Conservation (phyloP, 1,140 invertebrate species). For the Diabrotica virgifera region DNA sequence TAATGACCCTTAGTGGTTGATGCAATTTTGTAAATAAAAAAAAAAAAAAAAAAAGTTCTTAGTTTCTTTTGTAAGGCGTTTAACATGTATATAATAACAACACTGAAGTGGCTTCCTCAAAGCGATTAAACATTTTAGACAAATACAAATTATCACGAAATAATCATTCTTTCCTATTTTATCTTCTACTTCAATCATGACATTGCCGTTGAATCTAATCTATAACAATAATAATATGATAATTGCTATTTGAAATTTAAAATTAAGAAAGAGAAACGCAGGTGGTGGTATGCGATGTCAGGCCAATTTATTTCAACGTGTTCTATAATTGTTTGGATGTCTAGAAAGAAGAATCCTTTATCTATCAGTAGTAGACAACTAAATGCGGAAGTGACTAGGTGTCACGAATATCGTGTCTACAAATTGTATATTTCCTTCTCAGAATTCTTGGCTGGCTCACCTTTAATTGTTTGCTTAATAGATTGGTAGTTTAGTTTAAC, state of each 20-base stretch:
- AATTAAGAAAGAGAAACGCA: conserved; percentile 11
- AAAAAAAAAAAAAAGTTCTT: too few relatives aligned
- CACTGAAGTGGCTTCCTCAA: not conserved
- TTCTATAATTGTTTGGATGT: conserved; percentile 25
- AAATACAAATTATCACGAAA: conserved; percentile 2
- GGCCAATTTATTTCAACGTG: conserved; percentile 22
- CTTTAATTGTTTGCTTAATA: not conserved
- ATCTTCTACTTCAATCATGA: conserved; percentile 7
- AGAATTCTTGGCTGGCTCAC: not conserved
- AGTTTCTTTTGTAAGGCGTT: too few relatives aligned
- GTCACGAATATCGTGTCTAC: conserved; percentile 37
- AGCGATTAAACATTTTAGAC: not conserved
- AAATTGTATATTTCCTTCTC: conserved; percentile 35
- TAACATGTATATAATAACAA: not conserved
- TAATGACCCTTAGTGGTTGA: too few relatives aligned
- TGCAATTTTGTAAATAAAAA: too few relatives aligned
- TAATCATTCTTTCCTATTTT: not conserved
- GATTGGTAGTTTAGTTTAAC: too few relatives aligned
- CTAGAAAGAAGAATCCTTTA: conserved; percentile 8
- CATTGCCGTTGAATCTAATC: conserved; percentile 4
- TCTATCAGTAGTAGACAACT: conserved; percentile 5
- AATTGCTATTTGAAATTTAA: conserved; percentile 6
- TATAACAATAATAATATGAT: conserved; percentile 13
- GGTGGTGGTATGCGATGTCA: conserved; percentile 6
- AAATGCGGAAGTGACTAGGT: conserved; percentile 32